Evolutionary conservation across 2,113 vertebrate genomes (phyloP).

Genomic region (Anarrhichthys ocellatus): DNA sequence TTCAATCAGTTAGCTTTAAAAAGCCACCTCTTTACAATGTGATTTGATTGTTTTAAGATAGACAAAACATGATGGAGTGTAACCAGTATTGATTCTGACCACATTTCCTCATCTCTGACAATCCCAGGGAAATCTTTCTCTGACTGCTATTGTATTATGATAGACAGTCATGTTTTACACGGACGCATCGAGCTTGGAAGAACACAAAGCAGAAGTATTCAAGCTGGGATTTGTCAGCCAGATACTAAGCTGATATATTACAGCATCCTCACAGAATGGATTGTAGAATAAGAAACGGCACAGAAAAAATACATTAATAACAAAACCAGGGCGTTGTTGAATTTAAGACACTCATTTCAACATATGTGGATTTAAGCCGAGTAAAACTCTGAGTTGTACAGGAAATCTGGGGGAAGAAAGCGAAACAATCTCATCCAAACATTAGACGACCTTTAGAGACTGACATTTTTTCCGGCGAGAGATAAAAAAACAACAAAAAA

Average conservation of each 20-base stretch:
- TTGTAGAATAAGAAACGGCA: slow-evolving; percentile 1
- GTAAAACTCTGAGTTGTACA: slow-evolving; percentile 8
- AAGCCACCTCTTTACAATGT: slow-evolving; percentile 49
- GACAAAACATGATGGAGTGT: slow-evolving; percentile 31
- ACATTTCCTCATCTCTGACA: slow-evolving; percentile 49
- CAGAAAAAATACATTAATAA: slow-evolving; percentile 20
- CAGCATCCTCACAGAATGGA: slow-evolving; percentile 17
- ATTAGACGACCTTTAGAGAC: slow-evolving; percentile 52
- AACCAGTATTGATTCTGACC: slow-evolving; percentile 42
- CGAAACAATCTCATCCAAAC: slow-evolving; percentile 41
- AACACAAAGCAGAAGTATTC: slow-evolving; percentile 34
- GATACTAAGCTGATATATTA: slow-evolving; percentile 38
- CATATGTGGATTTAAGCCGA: slow-evolving; percentile 32
- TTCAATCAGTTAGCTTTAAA: slow-evolving; percentile 62
- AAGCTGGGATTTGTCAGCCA: slow-evolving; percentile 47
- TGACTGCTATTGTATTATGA: slow-evolving; percentile 19
- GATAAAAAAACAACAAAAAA: slow-evolving; percentile 14
- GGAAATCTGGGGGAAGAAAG: slow-evolving; percentile 20
- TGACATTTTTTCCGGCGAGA: slow-evolving; percentile 36
- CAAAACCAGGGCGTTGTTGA: slow-evolving; percentile 15
- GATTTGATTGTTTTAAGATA: slow-evolving; percentile 46
- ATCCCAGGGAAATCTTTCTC: slow-evolving; percentile 30
- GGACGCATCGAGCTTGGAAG: neutral
- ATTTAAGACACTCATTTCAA: slow-evolving; percentile 18
- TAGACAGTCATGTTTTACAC: slow-evolving; percentile 35